phyloP scores from a whole-genome alignment of 2,113 vertebrate species.

The Aspiorhynchus laticeps region DNA sequence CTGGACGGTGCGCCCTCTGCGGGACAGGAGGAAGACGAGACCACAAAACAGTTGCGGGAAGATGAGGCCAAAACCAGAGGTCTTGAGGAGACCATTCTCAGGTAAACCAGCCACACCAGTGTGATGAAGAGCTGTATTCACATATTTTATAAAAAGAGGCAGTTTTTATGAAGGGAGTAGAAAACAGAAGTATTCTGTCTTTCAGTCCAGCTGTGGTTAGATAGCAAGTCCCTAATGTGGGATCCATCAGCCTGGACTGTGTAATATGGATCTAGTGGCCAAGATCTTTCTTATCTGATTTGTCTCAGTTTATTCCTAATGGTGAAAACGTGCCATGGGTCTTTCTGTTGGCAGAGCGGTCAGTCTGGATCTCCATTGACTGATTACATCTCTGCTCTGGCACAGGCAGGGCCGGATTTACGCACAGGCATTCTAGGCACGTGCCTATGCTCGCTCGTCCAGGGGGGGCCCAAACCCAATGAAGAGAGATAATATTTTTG shows the following conservation, averaged over 20 bases:
- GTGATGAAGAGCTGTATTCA: not conserved
- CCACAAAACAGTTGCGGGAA: slow-evolving; percentile 83
- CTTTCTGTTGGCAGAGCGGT: slow-evolving; percentile 39
- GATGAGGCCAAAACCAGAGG: slow-evolving; percentile 82
- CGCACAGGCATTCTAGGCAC: too few relatives aligned
- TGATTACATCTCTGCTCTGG: slow-evolving; percentile 54
- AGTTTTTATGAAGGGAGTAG: not conserved
- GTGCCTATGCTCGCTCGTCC: too few relatives aligned
- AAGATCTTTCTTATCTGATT: slow-evolving; percentile 25
- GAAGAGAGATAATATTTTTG: too few relatives aligned
- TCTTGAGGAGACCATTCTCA: slow-evolving; percentile 86
- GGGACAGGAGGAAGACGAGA: slow-evolving; percentile 81
- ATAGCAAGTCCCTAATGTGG: not conserved
- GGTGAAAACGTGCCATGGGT: slow-evolving; percentile 43
- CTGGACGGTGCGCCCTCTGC: slow-evolving; percentile 86
- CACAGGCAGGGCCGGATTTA: too few relatives aligned
- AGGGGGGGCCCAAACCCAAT: too few relatives aligned
- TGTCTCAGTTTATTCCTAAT: slow-evolving; percentile 39
- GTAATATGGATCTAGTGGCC: not conserved
- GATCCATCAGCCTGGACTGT: slow-evolving; percentile 2
- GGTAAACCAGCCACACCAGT: slow-evolving; percentile 69
- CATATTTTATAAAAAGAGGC: not conserved
- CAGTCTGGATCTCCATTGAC: slow-evolving; percentile 33
- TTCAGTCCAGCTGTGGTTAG: not conserved
- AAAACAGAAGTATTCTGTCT: not conserved